These are phyloP conservation scores for Pachyuromys duprasi DNA, from an alignment of 2,797 vertebrate species.

Conservation along the genomic window DNA sequence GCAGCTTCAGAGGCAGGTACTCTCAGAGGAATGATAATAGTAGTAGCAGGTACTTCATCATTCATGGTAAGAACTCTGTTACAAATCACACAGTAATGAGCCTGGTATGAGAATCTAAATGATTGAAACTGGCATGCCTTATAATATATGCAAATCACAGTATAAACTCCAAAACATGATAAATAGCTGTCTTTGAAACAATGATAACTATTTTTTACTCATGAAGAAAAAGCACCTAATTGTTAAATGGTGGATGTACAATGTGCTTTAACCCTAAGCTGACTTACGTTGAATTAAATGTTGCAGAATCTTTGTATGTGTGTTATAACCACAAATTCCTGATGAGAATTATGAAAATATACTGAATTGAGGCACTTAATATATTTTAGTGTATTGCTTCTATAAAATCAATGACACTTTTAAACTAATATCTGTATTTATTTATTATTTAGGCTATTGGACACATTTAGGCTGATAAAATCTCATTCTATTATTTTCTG, in stretches of 20 bases:
- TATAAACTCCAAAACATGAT: not conserved
- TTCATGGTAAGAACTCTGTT: not conserved
- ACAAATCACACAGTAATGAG: not conserved
- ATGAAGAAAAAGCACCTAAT: not conserved
- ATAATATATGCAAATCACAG: not conserved
- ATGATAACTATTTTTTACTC: not conserved
- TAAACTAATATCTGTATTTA: not conserved
- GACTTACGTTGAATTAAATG: not conserved
- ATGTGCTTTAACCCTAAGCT: not conserved
- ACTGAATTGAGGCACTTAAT: not conserved
- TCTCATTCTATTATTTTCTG: not conserved
- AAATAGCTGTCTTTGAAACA: not conserved
- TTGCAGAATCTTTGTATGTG: not conserved
- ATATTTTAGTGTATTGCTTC: not conserved
- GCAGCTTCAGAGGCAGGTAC: constrained; percentile 67
- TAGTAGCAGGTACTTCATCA: constrained; percentile 60
- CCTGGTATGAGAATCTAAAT: not conserved
- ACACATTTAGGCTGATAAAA: not conserved
- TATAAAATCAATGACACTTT: not conserved
- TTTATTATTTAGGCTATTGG: not conserved
- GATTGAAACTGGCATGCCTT: not conserved
- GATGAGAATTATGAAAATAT: not conserved
- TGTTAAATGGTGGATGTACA: not conserved
- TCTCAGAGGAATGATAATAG: constrained; percentile 68
- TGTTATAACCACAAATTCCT: not conserved